Evolutionary conservation across 2,113 vertebrate species (phyloP).

Genomic region (Rynchops niger): DNA sequence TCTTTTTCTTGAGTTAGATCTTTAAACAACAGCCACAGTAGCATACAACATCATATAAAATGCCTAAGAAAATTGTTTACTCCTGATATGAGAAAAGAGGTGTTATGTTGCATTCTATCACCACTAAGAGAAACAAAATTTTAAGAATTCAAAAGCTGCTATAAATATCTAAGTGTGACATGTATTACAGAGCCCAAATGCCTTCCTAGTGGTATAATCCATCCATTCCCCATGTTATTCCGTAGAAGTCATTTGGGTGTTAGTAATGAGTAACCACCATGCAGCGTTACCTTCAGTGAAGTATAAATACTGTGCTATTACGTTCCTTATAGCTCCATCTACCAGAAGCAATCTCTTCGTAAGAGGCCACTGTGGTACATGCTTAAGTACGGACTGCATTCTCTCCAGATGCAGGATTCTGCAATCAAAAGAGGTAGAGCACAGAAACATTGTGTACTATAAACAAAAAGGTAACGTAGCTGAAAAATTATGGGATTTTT

Average conservation of each 20-base stretch:
- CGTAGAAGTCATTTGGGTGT: background rate
- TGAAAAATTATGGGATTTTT: background rate
- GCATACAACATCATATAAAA: background rate
- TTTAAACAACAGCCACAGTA: background rate
- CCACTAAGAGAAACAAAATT: background rate
- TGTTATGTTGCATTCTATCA: background rate
- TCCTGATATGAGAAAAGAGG: background rate
- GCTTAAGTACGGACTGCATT: background rate
- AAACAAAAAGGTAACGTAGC: background rate
- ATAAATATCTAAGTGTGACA: too few species aligned
- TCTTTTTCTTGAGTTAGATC: background rate
- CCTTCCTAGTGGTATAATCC: background rate
- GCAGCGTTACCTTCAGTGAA: slow-evolving; percentile 51
- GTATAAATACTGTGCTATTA: background rate
- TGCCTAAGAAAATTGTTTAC: background rate
- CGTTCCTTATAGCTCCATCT: background rate
- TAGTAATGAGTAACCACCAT: background rate
- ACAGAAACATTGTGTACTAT: background rate
- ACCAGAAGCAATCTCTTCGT: background rate
- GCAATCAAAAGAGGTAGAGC: background rate
- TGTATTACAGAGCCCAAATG: background rate
- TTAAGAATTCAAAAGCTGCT: background rate
- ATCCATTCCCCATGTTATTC: background rate
- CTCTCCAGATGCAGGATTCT: slow-evolving; percentile 5
- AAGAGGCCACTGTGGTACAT: background rate